Base-by-base conservation (phyloP, 1,140 invertebrate species). In the Aphelinus atriplicis region DNA sequence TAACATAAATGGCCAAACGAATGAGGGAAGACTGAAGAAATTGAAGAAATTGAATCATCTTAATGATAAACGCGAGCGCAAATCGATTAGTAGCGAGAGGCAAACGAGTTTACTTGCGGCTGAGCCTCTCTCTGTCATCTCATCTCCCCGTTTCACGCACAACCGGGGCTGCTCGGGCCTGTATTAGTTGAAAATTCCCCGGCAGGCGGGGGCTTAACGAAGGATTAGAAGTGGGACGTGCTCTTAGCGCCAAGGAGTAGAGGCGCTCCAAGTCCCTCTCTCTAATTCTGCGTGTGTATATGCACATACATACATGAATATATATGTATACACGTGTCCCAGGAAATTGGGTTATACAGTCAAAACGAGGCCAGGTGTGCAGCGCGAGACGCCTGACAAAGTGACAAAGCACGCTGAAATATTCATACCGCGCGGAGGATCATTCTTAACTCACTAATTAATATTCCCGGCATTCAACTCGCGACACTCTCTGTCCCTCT, bases 361-460 rank as follows among this genome's bases (percentile, higher is more conserved):
- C 46, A 47, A 70, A 70, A 7, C 43, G 3, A 26, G 26, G 26
- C 26, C 26, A 26, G 26, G 26, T 26, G 26, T 26, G 26, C 26
- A 63, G 61, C 26, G 58, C 7, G 58, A 60, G 58, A n/a, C 0
- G 46, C 7, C 46, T 9, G n/a, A 61, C 61, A 56, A 1, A 50
- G 46, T 45, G 45, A 62, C 51, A 6, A 53, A 10, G 56, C 48
- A n/a, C 57, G 57, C 43, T 61, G 56, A 67, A 73, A 73, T 73
- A 73, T 73, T 73, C 64, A 67, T 60, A 73, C 66, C 45, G 26
- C 26, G 7, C 26, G 10, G 48, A 48, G 53, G 61, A 65, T 72
- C 46, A 73, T 73, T 60, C 63, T 60, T 73, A 60, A 64, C 61
- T n/a, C 5, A 26, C 47, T 73, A 73, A 73, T 73, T 66, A 73